Evolutionary conservation across 2,113 vertebrate genomes (phyloP), one percentile per base, ranked within the genome.

Genomic region (Misgurnus mizolepis): DNA sequence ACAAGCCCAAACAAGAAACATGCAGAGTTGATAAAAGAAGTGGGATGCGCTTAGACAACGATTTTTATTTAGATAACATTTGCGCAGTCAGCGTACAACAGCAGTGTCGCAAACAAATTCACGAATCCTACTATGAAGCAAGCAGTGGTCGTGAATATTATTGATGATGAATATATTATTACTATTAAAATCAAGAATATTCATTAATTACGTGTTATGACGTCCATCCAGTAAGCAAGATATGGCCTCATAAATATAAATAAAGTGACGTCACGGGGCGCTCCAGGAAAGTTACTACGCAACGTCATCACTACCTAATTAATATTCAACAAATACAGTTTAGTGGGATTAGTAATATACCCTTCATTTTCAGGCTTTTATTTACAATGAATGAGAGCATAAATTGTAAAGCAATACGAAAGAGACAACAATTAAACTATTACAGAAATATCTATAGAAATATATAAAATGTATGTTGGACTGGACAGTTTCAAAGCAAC

Each of bases 221-320:
- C 71, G 71, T 27, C 0, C 6, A 12, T 15, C 11, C 6, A 9
- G 10, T 47, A 10, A 10, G 8, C 18, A 75, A 50, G 18, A 22
- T 9, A 15, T 7, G 12, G 11, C 22, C 27, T 64, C 2, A 34
- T 64, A 41, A 62, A 75, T 64, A 49, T 75, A 34, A 61, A 61
- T 27, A 56, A 60, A 0, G 55, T 74, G 15, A 45, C 55, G n/a
- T 74, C 39, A 43, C 40, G 22, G 55, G n/a, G n/a, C 55, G 71
- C 55, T 73, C 43, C 55, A 45, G 70, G 70, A 45, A 45, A 55
- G 70, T 73, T 73, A 73, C 70, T 73, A 73, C 43, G 73, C 56
- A 76, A 64, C 60, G 73, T 64, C 73, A 76, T 43, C 43, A 50
- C 18, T 43, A 64, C 49, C 41, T 64, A 34, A 49, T 76, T 49